Conservation (phyloP, 1,140 invertebrate genomes). For the Drosophila prosaltans region DNA sequence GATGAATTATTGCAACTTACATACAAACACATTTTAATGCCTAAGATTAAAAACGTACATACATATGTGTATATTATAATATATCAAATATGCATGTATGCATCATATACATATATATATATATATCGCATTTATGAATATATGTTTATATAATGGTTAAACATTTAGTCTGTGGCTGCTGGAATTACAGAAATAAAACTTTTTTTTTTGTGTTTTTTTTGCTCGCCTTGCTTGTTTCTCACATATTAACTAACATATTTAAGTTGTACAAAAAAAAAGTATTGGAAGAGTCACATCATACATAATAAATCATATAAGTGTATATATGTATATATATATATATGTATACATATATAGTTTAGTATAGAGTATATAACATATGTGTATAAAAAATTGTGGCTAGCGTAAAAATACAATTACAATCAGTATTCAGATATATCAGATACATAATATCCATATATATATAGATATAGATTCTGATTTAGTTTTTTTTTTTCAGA, state of each 20-base stretch:
- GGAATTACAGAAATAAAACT: conserved; percentile 2
- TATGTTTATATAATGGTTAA: conserved; percentile 28
- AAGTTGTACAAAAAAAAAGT: conserved; percentile 77
- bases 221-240: conserved; percentile 40
- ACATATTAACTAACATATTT: conserved; percentile 68
- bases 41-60: conserved; percentile 59
- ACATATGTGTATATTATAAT: conserved; percentile 15
- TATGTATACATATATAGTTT: conserved; percentile 13
- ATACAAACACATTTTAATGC: conserved; percentile 47
- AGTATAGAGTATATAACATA: conserved; percentile 44
- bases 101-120: conserved; percentile 56
- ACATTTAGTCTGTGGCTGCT: conserved; percentile 45
- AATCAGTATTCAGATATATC: conserved; percentile 40
- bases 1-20: conserved; percentile 72
- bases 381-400: conserved; percentile 72
- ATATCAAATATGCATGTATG: conserved; percentile 31
- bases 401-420: conserved; percentile 68
- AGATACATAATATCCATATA: background rate
- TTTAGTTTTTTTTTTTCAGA: background rate
- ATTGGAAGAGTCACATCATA: conserved; percentile 19
- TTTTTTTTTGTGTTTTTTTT: conserved; percentile 32
- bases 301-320: conserved; percentile 29
- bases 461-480: conserved; percentile 7
- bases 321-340: conserved; percentile 24
- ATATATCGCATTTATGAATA: conserved; percentile 18